These are phyloP conservation scores for Trimorus sp. DNA, from an alignment of 2,888 invertebrate genomes.

Conservation along the genomic window DNA sequence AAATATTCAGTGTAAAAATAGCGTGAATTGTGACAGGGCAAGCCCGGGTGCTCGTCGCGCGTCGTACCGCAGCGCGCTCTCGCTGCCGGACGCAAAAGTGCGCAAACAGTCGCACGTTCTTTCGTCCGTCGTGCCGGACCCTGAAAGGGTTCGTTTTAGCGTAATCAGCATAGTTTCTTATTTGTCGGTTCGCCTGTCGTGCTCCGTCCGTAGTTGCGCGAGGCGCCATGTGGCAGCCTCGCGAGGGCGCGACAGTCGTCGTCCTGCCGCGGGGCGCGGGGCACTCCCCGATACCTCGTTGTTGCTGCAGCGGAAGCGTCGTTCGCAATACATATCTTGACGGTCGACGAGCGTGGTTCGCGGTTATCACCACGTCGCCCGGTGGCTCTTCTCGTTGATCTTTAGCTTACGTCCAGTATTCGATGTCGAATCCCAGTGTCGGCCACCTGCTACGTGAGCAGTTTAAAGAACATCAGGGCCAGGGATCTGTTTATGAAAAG, in stretches of 20 bases:
- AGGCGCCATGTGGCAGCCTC: neutral
- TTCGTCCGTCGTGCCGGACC: too few species aligned
- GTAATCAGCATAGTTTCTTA: too few species aligned
- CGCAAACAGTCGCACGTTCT: neutral
- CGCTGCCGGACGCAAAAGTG: conserved; percentile 39
- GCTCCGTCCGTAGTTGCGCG: too few species aligned
- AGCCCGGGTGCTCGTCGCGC: conserved; percentile 61
- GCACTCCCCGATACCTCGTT: conserved; percentile 18
- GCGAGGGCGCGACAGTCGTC: conserved; percentile 32
- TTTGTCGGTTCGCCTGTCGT: too few species aligned
- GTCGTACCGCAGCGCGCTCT: conserved; percentile 46
- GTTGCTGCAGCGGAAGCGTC: conserved; percentile 62
- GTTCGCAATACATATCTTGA: conserved; percentile 70
- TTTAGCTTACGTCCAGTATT: conserved; percentile 79
- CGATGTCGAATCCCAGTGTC: conserved; percentile 74
- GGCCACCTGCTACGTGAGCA: conserved; percentile 94
- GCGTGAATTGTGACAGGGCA: conserved; percentile 74
- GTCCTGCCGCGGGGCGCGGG: conserved; percentile 38
- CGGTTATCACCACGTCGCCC: conserved; percentile 47
- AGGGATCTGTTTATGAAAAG: conserved; percentile 96
- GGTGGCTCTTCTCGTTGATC: conserved; percentile 50
- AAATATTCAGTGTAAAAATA: conserved; percentile 81
- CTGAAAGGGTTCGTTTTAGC: too few species aligned
- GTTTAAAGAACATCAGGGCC: conserved; percentile 97
- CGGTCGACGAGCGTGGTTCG: conserved; percentile 66